Evolutionary conservation across 2,797 vertebrate species (phyloP).

Genomic region (Microctenopoma lineatum): DNA sequence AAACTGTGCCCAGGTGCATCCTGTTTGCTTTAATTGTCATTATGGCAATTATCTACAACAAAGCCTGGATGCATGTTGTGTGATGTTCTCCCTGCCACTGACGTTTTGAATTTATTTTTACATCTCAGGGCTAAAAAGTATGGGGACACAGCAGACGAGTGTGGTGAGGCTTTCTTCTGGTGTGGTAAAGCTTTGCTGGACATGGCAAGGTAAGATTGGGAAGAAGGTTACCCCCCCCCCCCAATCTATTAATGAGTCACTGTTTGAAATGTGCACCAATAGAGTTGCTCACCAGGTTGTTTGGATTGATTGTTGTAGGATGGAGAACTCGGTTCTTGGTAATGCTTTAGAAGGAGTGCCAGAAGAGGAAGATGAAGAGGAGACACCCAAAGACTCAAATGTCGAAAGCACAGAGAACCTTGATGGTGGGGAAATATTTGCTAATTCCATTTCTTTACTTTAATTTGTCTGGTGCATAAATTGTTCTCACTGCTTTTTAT

Average conservation of each 20-base stretch:
- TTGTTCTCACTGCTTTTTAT: neutral
- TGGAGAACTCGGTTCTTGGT: slow-evolving; percentile 96
- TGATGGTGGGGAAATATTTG: slow-evolving; percentile 89
- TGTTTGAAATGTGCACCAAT: neutral
- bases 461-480: no score
- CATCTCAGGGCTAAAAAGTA: slow-evolving; percentile 88
- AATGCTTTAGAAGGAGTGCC: slow-evolving; percentile 95
- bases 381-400: slow-evolving; percentile 85
- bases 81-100: neutral
- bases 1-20: no score
- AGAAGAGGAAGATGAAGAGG: slow-evolving; percentile 88
- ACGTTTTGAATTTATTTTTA: neutral
- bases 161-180: slow-evolving; percentile 96
- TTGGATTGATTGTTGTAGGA: slow-evolving; percentile 76
- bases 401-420: slow-evolving; percentile 88
- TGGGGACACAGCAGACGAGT: slow-evolving; percentile 95
- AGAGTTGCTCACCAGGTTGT: no score
- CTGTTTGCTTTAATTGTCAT: no score
- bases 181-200: slow-evolving; percentile 95
- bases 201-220: slow-evolving; percentile 86
- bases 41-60: no score
- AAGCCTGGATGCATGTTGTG: no score
- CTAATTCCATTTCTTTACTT: no score
- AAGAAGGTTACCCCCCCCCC: neutral
- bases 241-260: no score